phyloP scores from a whole-genome alignment of 1,140 invertebrate species.

The Ctenoplectra terminalis region DNA sequence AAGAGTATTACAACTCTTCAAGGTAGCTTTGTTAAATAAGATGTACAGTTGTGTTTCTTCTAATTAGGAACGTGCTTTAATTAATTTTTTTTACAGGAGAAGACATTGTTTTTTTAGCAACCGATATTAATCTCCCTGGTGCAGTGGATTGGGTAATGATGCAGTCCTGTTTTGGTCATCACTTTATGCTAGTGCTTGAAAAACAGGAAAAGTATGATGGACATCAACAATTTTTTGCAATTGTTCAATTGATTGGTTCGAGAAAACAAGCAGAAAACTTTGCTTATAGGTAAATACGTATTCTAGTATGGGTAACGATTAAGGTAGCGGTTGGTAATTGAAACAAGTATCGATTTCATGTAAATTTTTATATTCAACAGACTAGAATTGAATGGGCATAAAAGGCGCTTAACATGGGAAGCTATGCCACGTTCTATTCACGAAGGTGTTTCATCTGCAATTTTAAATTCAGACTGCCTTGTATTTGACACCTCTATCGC shows the following conservation, averaged over 20 bases:
- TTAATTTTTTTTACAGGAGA: constrained; percentile 85
- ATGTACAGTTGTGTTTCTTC: background rate
- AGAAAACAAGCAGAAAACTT: constrained; percentile 99
- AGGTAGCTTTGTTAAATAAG: constrained; percentile 76
- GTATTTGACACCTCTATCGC: constrained; percentile 99
- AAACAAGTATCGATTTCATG: constrained; percentile 8
- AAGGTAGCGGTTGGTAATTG: background rate
- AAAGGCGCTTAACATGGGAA: constrained; percentile 98
- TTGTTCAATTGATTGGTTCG: constrained; percentile 99
- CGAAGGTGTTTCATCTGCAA: constrained; percentile 99
- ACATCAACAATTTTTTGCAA: constrained; percentile 99
- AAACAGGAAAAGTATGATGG: constrained; percentile 99
- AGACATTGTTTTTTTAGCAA: constrained; percentile 99
- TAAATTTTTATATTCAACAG: constrained; percentile 80
- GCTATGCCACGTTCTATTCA: constrained; percentile 99
- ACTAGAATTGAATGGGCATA: constrained; percentile 97
- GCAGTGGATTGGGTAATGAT: constrained; percentile 99
- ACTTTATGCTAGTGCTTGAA: constrained; percentile 99
- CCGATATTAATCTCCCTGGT: constrained; percentile 99
- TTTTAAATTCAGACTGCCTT: constrained; percentile 98
- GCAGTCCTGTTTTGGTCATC: constrained; percentile 99
- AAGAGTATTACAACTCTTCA: constrained; percentile 99
- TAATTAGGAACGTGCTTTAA: background rate
- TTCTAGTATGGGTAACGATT: background rate
- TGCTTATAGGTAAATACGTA: constrained; percentile 91